A percentile compares a stretch with the other conserved stretches of the same genome.
Conservation (phyloP, 1,140 invertebrate genomes). For the Drosophila subobscura region DNA sequence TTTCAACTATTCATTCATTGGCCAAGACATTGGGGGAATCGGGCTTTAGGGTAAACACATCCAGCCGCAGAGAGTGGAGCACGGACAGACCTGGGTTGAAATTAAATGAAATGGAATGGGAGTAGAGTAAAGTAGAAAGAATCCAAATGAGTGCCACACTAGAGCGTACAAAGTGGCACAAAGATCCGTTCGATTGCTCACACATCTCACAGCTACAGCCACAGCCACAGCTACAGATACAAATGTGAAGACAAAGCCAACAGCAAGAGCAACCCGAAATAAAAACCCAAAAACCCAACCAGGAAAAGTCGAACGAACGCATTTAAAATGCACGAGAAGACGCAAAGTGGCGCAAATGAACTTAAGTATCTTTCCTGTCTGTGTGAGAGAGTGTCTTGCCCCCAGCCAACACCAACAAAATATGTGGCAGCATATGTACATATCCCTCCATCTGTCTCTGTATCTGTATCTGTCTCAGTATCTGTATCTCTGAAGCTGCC, state of each 20-base stretch:
- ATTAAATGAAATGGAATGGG: slow-evolving; percentile 43
- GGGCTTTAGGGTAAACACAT: too few species aligned
- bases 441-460: slow-evolving; percentile 20
- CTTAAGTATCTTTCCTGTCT: slow-evolving; percentile 70
- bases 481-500: not conserved
- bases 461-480: slow-evolving; percentile 16
- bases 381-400: slow-evolving; percentile 41
- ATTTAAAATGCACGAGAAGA: slow-evolving; percentile 67
- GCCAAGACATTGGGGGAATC: not conserved
- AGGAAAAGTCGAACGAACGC: slow-evolving; percentile 36
- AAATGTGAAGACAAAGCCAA: slow-evolving; percentile 20
- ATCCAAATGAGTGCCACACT: slow-evolving; percentile 11
- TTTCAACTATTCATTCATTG: slow-evolving; percentile 28
- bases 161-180: slow-evolving; percentile 50
- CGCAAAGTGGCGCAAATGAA: slow-evolving; percentile 78
- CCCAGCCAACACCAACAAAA: slow-evolving; percentile 7
- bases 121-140: slow-evolving; percentile 21
- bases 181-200: slow-evolving; percentile 55
- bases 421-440: slow-evolving; percentile 25
- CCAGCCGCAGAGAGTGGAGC: not conserved
- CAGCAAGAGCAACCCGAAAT: slow-evolving; percentile 2
- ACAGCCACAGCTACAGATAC: not conserved
- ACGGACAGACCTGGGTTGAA: slow-evolving; percentile 13
- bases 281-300: not conserved
- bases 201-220: slow-evolving; percentile 6